Conservation (phyloP, 2,888 invertebrate genomes). For the Chirona hameri region DNA sequence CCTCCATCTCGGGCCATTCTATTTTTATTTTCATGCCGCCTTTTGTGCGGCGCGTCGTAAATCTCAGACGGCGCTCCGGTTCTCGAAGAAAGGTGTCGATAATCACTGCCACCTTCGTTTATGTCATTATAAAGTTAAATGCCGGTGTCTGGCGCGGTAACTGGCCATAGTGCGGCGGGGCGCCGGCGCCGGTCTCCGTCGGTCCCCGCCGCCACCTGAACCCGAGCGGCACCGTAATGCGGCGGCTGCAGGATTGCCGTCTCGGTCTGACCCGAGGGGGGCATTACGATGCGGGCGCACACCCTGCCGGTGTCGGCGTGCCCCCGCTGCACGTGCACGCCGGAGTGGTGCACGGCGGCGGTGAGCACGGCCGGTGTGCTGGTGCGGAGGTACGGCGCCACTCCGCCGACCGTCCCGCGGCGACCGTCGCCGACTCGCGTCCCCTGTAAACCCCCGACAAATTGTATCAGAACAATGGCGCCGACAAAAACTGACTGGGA, state of each 20-base stretch:
- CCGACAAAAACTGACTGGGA: not conserved
- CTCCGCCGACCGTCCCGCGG: not conserved
- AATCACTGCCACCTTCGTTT: not conserved
- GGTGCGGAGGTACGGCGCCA: not conserved
- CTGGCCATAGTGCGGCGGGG: not conserved
- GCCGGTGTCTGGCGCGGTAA: not conserved
- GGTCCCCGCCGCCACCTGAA: too few species aligned
- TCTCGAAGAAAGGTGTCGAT: not conserved
- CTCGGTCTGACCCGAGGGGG: not conserved
- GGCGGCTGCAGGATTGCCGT: not conserved
- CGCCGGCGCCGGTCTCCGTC: not conserved
- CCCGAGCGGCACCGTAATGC: not conserved
- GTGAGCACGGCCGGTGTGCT: not conserved
- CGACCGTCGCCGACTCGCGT: not conserved
- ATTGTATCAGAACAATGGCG: slow-evolving; percentile 7
- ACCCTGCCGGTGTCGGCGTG: not conserved
- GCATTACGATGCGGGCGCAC: slow-evolving; percentile 5
- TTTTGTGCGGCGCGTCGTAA: not conserved
- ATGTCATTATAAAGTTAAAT: slow-evolving; percentile 25
- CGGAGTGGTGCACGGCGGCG: not conserved
- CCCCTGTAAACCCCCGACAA: not conserved
- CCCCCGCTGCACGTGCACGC: not conserved
- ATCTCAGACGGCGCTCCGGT: not conserved
- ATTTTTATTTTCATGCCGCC: slow-evolving; percentile 25
- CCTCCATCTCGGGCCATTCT: not conserved